phyloP scores from a whole-genome alignment of 2,113 vertebrate genomes.

The Felis chaus region DNA sequence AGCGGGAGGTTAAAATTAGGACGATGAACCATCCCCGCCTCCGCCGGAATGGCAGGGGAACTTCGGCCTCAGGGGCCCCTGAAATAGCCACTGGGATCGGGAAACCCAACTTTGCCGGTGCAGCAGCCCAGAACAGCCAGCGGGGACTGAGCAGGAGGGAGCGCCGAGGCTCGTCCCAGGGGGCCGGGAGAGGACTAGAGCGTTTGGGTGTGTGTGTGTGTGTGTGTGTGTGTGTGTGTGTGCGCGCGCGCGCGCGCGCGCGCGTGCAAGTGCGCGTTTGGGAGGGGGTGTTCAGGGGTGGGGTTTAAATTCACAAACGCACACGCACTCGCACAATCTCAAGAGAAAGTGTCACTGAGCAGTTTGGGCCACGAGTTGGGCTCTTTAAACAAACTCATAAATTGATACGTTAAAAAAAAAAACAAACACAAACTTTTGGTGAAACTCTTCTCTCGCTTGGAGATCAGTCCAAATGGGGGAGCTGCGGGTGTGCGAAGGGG shows the following conservation, averaged over 20 bases:
- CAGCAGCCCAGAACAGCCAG: neutral
- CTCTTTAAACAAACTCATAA: neutral
- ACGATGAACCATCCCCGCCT: neutral
- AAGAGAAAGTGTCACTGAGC: neutral
- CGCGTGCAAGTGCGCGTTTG: no score
- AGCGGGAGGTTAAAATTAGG: slow-evolving; percentile 61
- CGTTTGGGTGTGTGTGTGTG: neutral
- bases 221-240: neutral
- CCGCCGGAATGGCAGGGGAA: neutral
- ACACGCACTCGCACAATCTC: neutral
- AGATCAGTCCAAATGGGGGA: neutral
- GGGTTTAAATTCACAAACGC: neutral
- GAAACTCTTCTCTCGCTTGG: slow-evolving; percentile 18
- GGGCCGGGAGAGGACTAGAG: neutral
- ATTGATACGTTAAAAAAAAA: neutral
- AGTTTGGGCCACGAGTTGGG: neutral
- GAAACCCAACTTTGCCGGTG: neutral
- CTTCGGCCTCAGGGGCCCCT: neutral
- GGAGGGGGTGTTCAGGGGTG: neutral
- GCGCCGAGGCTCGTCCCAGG: neutral
- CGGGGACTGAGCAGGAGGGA: neutral
- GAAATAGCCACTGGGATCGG: neutral
- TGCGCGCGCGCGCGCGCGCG: no score
- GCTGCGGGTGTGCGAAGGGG: neutral
- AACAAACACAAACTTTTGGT: neutral